Base-by-base conservation (phyloP, 2,797 vertebrate species). In the Poeciliopsis turneri region DNA sequence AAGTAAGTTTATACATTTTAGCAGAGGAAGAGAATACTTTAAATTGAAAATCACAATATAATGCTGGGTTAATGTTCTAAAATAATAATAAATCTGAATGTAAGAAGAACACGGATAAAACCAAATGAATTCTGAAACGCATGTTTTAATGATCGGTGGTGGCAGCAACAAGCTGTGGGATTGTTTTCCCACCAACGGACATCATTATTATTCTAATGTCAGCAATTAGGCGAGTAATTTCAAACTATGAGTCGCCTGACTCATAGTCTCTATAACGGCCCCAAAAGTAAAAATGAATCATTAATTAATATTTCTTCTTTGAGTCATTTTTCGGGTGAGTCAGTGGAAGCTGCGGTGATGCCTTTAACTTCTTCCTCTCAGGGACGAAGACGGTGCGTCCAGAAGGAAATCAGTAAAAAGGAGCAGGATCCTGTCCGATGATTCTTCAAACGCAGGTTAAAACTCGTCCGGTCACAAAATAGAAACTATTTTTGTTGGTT, bases 361-460 rank as follows among this genome's bases (percentile, higher is more conserved):
- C 8, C 18, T 55, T 13, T 55, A 0, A 28, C 75, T 4, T 33
- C 18, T 84, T 70, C 41, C 11, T 81, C 77, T 1, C 83, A 94
- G 92, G n/a, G 36, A 45, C 10, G 41, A 51, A 33, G 69, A 80
- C 1, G 61, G 0, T 1, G 15, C 33, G 1, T 76, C 33, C 5
- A 91, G 89, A 70, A 25, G 5, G 4, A 81, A 25, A n/a, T 0
- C 0, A 33, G 2, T 18, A 51, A 0, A 0, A 30, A 0, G 2
- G 11, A 79, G 36, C 1, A 74, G 6, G 39, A 76, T 3, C 0
- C 2, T 46, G 13, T 13, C 18, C 0, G 72, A 75, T 5, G 71
- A 77, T 5, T 82, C 82, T 45, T 86, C 86, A 77, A 5, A 77
- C 33, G 84, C 92, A 89, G 92, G 93, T 94, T 25, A 59, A 69